Base-by-base conservation (phyloP, 2,888 invertebrate genomes). In the Watsonalla binaria region DNA sequence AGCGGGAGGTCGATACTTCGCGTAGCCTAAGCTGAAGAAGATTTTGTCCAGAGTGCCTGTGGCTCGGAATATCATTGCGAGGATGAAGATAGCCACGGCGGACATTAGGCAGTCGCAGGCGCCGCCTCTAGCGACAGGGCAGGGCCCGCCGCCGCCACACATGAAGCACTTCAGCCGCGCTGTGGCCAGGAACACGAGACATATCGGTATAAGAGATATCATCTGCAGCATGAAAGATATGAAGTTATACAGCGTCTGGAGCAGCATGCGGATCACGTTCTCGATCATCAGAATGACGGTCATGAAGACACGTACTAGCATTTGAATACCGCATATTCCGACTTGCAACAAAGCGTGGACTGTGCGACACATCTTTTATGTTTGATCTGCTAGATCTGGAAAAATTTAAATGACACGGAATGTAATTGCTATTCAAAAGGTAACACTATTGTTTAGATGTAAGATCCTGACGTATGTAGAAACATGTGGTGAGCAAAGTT, bases 231-330 rank as follows among this genome's bases (percentile, higher is more conserved):
- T 0, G 53, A 85, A 85, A 7, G 87, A 88, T 68, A 87, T 67
- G 54, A 85, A 82, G 68, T 87, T 89, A 68, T 89, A 89, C 2
- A 82, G 9, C 1, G 87, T 84, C 63, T 86, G 87, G 15, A 87
- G 63, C 6, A 85, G 45, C 85, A 86, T 85, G 52, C 85, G 71
- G 54, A 89, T 73, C 4, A 88, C 62, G 58, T 88, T 88, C 57
- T 89, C 89, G 6, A 86, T 52, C 87, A 86, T 86, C 34, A 90
- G 76, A 46, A 89, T 75, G 7, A 83, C 35, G 56, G 86, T 87
- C 84, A 87, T 86, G 47, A 87, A 78, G 62, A 88, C 78, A 58
- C 89, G 71, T 8, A 86, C 81, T 39, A 87, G 50, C 83, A 86
- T 87, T 66, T 88, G 88, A 6, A 86, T 62, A 5, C 77, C 77